Percentiles rank a stretch among this genome's conserved stretches.
phyloP scores from a whole-genome alignment of 1,140 invertebrate genomes.

The Procambarus clarkii region DNA sequence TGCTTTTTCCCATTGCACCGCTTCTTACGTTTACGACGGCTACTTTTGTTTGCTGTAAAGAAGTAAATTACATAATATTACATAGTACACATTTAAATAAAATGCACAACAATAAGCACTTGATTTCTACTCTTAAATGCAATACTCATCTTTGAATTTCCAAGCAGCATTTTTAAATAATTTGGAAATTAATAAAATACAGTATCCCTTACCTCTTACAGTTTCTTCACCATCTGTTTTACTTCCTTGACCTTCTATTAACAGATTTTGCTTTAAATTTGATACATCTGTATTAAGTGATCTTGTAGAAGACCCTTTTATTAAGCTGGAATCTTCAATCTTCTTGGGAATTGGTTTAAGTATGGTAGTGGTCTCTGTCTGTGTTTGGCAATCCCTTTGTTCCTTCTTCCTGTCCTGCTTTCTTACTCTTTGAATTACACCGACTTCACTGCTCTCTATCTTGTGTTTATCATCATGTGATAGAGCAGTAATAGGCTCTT shows the following conservation, averaged over 20 bases:
- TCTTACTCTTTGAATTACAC: slow-evolving; percentile 38
- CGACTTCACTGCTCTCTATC: slow-evolving; percentile 5
- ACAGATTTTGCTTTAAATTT: slow-evolving; percentile 1
- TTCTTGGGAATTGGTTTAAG: slow-evolving; percentile 6
- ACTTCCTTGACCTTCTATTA: slow-evolving; percentile 43
- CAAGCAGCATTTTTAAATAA: not conserved
- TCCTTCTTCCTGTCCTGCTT: slow-evolving; percentile 14
- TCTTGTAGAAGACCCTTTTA: slow-evolving; percentile 14
- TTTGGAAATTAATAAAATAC: not conserved
- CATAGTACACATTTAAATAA: not conserved
- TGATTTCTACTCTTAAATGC: not conserved
- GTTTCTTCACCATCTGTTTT: slow-evolving; percentile 71
- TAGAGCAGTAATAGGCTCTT: not conserved
- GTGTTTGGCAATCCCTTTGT: slow-evolving; percentile 23
- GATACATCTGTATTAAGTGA: slow-evolving; percentile 14
- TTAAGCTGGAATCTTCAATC: not conserved
- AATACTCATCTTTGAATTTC: not conserved
- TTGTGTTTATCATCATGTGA: slow-evolving; percentile 2
- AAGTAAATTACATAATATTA: not conserved
- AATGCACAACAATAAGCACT: not conserved
- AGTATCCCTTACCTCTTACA: slow-evolving; percentile 48
- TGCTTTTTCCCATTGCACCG: slow-evolving; percentile 70
- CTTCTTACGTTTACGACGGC: slow-evolving; percentile 53
- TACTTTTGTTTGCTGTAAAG: slow-evolving; percentile 47
- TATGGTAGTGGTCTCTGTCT: slow-evolving; percentile 22